phyloP scores from a whole-genome alignment of 2,797 vertebrate species.

The Avahi laniger region DNA sequence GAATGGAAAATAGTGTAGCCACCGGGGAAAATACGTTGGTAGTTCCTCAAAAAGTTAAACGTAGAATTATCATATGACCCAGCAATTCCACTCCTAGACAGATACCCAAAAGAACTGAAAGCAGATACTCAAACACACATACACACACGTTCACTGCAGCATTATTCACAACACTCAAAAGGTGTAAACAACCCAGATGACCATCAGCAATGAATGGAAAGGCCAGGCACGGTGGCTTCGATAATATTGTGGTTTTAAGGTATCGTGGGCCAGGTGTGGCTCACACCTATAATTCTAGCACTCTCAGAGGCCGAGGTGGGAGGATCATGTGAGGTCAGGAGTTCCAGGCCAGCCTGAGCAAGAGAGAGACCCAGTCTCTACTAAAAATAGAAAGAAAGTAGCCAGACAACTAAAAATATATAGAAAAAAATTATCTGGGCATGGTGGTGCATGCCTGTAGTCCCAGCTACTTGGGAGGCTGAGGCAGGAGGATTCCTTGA shows the following conservation, averaged over 20 bases:
- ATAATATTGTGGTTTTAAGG: too few species aligned
- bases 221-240: too few species aligned
- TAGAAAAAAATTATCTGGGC: too few species aligned
- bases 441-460: too few species aligned
- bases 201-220: background rate
- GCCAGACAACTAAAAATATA: too few species aligned
- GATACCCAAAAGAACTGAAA: background rate
- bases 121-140: background rate
- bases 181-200: background rate
- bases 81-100: background rate
- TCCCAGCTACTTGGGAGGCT: background rate
- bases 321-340: too few species aligned
- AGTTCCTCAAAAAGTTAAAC: background rate
- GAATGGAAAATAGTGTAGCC: background rate
- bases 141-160: background rate
- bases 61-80: background rate
- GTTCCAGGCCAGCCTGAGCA: too few species aligned
- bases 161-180: background rate
- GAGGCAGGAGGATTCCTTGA: background rate
- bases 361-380: too few species aligned
- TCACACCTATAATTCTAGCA: too few species aligned
- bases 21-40: background rate
- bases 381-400: too few species aligned
- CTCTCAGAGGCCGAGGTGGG: too few species aligned
- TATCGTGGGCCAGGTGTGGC: too few species aligned